A percentile compares a stretch with the other conserved stretches of the same genome.
Evolutionary conservation across 2,797 vertebrate genomes (phyloP).

Genomic region (Orestias chungarensis): DNA sequence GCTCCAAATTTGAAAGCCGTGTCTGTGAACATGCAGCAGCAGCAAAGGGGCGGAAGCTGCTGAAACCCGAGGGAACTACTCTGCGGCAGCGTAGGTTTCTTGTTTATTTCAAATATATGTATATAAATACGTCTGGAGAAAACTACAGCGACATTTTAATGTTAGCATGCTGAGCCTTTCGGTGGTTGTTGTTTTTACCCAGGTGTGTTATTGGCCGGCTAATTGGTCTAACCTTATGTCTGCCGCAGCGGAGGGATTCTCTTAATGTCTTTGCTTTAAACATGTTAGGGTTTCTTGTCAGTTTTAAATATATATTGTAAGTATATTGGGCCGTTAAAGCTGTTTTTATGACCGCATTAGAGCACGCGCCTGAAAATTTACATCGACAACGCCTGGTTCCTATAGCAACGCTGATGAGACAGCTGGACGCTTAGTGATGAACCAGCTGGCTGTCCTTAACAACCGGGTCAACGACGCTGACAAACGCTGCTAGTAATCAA

Average conservation of each 20-base stretch:
- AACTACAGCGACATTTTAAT: neutral
- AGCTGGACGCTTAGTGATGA: neutral
- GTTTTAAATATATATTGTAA: neutral
- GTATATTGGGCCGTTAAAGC: slow-evolving; percentile 54
- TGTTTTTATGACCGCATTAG: slow-evolving; percentile 57
- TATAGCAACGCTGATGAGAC: slow-evolving; percentile 49
- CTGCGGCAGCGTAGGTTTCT: neutral
- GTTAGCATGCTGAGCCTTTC: neutral
- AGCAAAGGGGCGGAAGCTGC: neutral
- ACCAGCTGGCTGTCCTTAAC: neutral
- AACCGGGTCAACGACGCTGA: too few species aligned
- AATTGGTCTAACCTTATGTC: neutral
- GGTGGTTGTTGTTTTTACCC: neutral
- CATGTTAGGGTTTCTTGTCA: neutral
- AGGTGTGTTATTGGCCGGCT: neutral
- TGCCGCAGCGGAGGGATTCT: neutral
- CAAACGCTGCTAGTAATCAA: too few species aligned
- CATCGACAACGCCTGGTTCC: slow-evolving; percentile 14
- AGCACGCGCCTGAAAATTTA: slow-evolving; percentile 28
- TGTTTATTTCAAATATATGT: neutral
- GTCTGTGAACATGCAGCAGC: slow-evolving; percentile 11
- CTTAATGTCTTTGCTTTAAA: neutral
- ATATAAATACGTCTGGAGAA: neutral
- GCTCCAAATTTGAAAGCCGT: slow-evolving; percentile 77
- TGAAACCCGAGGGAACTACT: neutral